Evolutionary conservation across 2,113 vertebrate genomes (phyloP).

Genomic region (Sturnira hondurensis): DNA sequence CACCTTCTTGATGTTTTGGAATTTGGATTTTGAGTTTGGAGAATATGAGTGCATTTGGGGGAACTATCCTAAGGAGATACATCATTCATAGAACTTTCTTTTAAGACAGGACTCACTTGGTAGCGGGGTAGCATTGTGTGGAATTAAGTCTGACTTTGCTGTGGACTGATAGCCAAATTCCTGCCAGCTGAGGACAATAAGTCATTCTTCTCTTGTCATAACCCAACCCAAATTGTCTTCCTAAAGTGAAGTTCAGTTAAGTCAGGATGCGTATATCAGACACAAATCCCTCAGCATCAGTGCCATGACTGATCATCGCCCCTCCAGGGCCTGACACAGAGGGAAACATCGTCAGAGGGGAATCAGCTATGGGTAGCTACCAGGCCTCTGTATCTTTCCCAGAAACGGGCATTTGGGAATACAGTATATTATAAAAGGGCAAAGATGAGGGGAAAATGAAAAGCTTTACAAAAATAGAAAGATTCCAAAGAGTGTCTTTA

Average conservation of each 20-base stretch:
- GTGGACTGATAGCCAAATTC: neutral
- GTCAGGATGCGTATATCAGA: neutral
- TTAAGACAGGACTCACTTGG: neutral
- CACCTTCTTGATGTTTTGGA: constrained; percentile 35
- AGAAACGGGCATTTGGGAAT: neutral
- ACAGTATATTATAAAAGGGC: neutral
- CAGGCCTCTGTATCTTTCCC: neutral
- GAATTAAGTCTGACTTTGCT: neutral
- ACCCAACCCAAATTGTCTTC: neutral
- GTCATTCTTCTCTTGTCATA: neutral
- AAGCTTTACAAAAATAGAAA: neutral
- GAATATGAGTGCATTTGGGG: neutral
- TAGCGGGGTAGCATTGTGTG: neutral
- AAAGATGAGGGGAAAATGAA: neutral
- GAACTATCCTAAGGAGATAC: neutral
- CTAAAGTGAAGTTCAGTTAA: neutral
- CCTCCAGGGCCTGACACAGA: neutral
- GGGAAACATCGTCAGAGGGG: neutral
- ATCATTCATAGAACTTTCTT: neutral
- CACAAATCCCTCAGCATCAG: neutral
- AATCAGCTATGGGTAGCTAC: neutral
- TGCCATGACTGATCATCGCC: neutral
- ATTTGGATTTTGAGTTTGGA: constrained; percentile 39
- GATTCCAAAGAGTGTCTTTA: neutral
- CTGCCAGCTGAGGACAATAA: neutral